Conservation (phyloP, 2,888 invertebrate genomes). For the Siphlonurus alternatus region DNA sequence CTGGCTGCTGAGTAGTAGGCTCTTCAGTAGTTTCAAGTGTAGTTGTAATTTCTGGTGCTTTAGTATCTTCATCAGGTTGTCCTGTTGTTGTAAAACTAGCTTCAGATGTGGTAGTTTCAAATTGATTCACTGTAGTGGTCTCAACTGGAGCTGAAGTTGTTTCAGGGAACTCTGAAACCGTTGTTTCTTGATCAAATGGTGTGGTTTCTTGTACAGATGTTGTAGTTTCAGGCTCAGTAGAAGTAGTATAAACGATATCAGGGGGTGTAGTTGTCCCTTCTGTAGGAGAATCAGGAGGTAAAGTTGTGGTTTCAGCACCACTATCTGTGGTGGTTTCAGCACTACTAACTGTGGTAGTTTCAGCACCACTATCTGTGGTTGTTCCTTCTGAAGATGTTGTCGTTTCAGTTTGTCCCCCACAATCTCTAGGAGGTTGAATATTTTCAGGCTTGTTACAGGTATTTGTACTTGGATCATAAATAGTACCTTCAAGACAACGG, state of each 20-base stretch:
- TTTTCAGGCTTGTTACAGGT: constrained; percentile 50
- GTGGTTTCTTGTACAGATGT: neutral
- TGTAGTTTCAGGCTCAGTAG: constrained; percentile 19
- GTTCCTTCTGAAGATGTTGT: neutral
- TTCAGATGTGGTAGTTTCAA: constrained; percentile 8
- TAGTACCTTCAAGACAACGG: constrained; percentile 49
- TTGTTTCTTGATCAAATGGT: neutral
- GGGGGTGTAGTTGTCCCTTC: neutral
- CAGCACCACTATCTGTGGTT: neutral
- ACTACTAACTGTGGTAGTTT: constrained; percentile 7
- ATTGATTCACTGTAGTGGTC: constrained; percentile 14
- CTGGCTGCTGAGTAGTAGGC: constrained; percentile 12
- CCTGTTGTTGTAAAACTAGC: constrained; percentile 7
- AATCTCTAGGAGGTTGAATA: constrained; percentile 35
- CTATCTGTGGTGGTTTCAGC: constrained; percentile 9
- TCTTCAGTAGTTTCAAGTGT: constrained; percentile 9
- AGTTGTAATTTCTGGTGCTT: constrained; percentile 9
- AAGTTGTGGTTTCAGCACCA: constrained; percentile 10
- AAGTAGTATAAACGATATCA: no score
- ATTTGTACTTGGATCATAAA: constrained; percentile 47
- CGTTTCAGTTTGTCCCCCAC: constrained; percentile 13
- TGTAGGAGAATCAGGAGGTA: neutral
- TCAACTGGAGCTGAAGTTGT: constrained; percentile 13
- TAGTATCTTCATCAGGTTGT: constrained; percentile 5
- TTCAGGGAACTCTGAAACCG: constrained; percentile 8